A percentile compares a stretch with the other conserved stretches of the same genome.
phyloP scores from a whole-genome alignment of 2,113 vertebrate genomes.

The Numenius arquata region DNA sequence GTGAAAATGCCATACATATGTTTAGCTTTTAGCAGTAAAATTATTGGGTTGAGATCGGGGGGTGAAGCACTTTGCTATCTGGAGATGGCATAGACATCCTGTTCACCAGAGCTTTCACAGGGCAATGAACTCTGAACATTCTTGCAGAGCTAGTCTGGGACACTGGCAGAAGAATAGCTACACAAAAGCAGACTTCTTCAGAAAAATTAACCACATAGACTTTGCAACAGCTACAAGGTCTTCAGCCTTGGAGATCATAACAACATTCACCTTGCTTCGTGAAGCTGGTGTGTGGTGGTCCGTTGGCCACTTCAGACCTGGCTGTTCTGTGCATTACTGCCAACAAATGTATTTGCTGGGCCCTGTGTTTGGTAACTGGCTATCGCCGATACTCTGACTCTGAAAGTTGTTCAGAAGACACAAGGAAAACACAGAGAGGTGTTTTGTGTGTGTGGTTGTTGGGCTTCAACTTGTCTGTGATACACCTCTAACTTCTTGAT shows the following conservation, averaged over 20 bases:
- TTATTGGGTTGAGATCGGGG: rapidly evolving
- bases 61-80: neutral
- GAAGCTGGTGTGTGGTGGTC: neutral
- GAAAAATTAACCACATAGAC: neutral
- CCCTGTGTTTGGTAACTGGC: neutral
- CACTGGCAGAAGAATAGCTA: neutral
- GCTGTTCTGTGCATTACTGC: neutral
- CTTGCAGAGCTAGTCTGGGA: neutral
- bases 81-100: neutral
- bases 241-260: neutral
- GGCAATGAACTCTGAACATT: neutral
- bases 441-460: neutral
- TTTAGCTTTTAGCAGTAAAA: neutral
- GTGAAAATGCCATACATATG: neutral
- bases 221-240: neutral
- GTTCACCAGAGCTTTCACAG: neutral
- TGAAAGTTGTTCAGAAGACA: neutral
- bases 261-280: neutral
- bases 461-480: neutral
- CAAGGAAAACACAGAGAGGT: neutral
- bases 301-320: neutral
- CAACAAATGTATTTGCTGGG: neutral
- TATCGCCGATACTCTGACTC: neutral
- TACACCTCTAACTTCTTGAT: neutral
- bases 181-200: neutral